A percentile compares a stretch with the other conserved stretches of the same genome.
These are phyloP conservation scores for Sardinella longiceps DNA, from an alignment of 2,797 vertebrate genomes.

Conservation along the genomic window DNA sequence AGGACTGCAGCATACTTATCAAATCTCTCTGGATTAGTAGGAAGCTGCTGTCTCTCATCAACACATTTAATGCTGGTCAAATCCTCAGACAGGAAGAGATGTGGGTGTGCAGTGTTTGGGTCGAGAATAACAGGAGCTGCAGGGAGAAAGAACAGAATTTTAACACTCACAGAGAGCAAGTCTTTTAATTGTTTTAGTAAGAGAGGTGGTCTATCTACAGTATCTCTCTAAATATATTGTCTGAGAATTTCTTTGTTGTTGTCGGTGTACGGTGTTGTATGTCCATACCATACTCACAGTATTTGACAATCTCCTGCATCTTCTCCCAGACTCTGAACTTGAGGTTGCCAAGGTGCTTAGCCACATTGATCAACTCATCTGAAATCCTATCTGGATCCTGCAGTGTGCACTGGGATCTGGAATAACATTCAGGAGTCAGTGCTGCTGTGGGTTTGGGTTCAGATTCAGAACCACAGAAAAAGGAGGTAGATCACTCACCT, in stretches of 20 bases:
- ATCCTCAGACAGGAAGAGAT: constrained; percentile 7
- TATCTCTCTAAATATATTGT: neutral
- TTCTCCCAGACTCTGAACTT: constrained; percentile 6
- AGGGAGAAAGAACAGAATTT: neutral
- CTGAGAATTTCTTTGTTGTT: too few relatives aligned
- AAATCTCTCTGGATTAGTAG: constrained; percentile 10
- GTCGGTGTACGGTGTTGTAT: too few relatives aligned
- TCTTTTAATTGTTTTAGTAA: too few relatives aligned
- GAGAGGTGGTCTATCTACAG: neutral
- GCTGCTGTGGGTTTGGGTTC: constrained; percentile 12
- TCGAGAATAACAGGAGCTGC: constrained; percentile 1
- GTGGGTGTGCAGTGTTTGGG: neutral
- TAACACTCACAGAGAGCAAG: neutral
- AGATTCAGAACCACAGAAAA: constrained; percentile 11
- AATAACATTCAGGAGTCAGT: constrained; percentile 11
- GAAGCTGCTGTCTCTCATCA: constrained; percentile 6
- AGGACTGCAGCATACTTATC: neutral
- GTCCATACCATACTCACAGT: neutral
- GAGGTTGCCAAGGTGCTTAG: neutral
- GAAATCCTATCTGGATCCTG: too few relatives aligned
- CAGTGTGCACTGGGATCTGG: constrained; percentile 1
- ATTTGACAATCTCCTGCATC: neutral
- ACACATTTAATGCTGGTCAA: neutral
- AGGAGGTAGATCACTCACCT: neutral
- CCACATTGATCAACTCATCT: too few relatives aligned